phyloP scores from a whole-genome alignment of 2,888 invertebrate genomes.

The Lamellibrachia columna region DNA sequence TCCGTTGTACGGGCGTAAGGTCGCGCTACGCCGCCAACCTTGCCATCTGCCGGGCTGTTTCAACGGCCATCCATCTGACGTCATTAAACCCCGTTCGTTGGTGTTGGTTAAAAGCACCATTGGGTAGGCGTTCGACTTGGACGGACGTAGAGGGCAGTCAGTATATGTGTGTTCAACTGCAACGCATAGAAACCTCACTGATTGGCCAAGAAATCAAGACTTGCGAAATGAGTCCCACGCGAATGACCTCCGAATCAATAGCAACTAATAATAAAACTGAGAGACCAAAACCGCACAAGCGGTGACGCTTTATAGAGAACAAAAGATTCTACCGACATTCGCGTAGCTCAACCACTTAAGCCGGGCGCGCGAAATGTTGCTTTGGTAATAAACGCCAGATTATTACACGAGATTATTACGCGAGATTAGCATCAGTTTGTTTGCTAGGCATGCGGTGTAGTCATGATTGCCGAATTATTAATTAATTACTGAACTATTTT shows the following conservation, averaged over 20 bases:
- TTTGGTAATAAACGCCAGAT: background rate
- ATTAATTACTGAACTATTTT: background rate
- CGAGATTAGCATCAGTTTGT: background rate
- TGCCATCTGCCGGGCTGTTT: background rate
- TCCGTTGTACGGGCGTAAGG: background rate
- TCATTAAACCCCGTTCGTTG: background rate
- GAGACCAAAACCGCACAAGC: background rate
- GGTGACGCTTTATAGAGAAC: background rate
- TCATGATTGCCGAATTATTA: background rate
- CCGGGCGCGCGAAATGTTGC: background rate
- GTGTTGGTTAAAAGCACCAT: background rate
- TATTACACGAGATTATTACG: background rate
- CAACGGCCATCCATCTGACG: background rate
- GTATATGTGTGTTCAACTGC: background rate
- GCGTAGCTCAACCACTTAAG: background rate
- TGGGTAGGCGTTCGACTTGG: background rate
- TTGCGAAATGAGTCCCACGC: background rate
- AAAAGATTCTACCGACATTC: background rate
- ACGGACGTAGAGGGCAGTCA: background rate
- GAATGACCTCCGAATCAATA: background rate
- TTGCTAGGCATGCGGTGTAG: background rate
- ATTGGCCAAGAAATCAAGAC: background rate
- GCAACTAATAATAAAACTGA: background rate
- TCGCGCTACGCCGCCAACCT: background rate
- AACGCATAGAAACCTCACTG: background rate